Conservation (phyloP, 2,888 invertebrate genomes). For the Chloromyia formosa region DNA sequence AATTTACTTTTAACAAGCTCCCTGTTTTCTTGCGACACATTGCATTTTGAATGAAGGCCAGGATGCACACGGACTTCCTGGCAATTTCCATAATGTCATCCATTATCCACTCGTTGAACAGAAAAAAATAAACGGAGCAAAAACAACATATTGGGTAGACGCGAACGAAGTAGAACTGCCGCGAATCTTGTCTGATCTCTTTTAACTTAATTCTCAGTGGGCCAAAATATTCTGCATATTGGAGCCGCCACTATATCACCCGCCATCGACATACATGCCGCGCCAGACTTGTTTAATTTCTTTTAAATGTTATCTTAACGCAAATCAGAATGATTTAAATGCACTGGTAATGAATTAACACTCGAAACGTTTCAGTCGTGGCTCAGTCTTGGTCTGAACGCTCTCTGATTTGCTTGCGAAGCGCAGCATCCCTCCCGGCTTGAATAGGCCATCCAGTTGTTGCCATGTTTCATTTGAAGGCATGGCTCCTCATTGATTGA, state of each 20-base stretch:
- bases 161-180: no score
- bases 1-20: slow-evolving; percentile 46
- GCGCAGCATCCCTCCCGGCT: not conserved
- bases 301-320: slow-evolving; percentile 33
- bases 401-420: not conserved
- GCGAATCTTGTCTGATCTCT: not conserved
- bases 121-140: not conserved
- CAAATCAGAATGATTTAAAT: slow-evolving; percentile 41
- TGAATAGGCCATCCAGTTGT: no score
- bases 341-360: slow-evolving; percentile 32
- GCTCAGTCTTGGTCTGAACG: not conserved
- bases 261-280: slow-evolving; percentile 6
- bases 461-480: no score
- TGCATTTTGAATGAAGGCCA: not conserved
- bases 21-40: slow-evolving; percentile 17
- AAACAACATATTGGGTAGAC: no score
- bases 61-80: slow-evolving; percentile 4
- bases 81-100: slow-evolving; percentile 2
- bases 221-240: not conserved
- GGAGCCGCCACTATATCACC: no score
- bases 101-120: not conserved
- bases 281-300: slow-evolving; percentile 29
- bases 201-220: not conserved
- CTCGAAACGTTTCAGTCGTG: slow-evolving; percentile 25
- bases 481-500: no score